Conservation (phyloP, 1,140 invertebrate species). For the Rhyacophila brunnea region DNA sequence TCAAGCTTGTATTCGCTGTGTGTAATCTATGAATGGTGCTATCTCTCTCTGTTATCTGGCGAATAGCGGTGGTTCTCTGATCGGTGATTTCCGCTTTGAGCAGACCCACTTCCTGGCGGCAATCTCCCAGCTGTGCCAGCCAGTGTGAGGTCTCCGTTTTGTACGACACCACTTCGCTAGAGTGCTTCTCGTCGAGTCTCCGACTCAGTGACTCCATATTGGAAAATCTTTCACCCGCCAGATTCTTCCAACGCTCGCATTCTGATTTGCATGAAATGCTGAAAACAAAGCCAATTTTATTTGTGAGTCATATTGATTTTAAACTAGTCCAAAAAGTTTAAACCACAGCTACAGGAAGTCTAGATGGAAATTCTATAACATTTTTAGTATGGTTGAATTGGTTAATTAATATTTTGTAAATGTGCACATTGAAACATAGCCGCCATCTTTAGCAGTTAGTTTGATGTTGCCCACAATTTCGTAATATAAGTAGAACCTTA, state of each 20-base stretch:
- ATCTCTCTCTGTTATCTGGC: constrained; percentile 47
- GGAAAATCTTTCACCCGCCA: constrained; percentile 45
- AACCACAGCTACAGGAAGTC: too few relatives aligned
- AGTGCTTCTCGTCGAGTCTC: constrained; percentile 47
- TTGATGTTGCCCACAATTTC: too few relatives aligned
- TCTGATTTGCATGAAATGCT: constrained; percentile 38
- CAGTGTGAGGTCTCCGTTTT: constrained; percentile 51
- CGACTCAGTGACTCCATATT: constrained; percentile 50
- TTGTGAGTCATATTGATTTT: too few relatives aligned
- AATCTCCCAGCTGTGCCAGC: constrained; percentile 45
- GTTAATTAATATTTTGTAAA: too few relatives aligned
- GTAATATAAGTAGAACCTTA: too few relatives aligned
- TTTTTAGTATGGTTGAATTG: too few relatives aligned
- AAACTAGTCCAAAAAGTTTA: too few relatives aligned
- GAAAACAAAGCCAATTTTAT: background rate
- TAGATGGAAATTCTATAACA: too few relatives aligned
- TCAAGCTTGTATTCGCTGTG: constrained; percentile 44
- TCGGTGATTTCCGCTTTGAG: constrained; percentile 44
- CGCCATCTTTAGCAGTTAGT: too few relatives aligned
- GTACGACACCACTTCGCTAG: constrained; percentile 49
- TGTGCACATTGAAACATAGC: too few relatives aligned
- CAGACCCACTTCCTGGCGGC: constrained; percentile 44
- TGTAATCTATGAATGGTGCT: constrained; percentile 47
- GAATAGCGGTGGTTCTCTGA: constrained; percentile 42
- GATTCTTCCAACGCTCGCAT: constrained; percentile 47